Percentiles rank a stretch among this genome's conserved stretches.
phyloP scores from a whole-genome alignment of 2,888 invertebrate species.

The Cephus rjabovi region DNA sequence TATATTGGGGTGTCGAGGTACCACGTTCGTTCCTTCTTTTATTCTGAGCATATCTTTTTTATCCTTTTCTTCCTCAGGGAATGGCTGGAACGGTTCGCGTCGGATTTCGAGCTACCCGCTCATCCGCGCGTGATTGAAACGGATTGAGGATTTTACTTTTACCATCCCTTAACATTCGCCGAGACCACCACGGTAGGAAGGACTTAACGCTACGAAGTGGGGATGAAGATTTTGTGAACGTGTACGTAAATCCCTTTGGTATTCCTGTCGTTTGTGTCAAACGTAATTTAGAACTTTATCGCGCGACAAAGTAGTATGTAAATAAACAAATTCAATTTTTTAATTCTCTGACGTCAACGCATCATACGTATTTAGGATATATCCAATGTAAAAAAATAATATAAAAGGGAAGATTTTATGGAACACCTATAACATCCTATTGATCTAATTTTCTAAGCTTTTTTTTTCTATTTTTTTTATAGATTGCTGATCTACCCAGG shows the following conservation, averaged over 20 bases:
- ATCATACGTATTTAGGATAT: not conserved
- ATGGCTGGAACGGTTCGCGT: constrained; percentile 38
- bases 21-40: constrained; percentile 28
- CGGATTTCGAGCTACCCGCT: constrained; percentile 35
- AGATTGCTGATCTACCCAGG: constrained; percentile 74
- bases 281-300: not conserved
- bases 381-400: too few species aligned
- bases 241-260: constrained; percentile 5
- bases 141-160: constrained; percentile 51
- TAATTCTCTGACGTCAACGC: not conserved
- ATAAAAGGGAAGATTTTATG: not conserved
- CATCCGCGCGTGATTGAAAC: constrained; percentile 56
- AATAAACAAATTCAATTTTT: not conserved
- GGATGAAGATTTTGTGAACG: constrained; percentile 14
- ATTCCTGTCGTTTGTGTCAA: not conserved
- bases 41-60: constrained; percentile 31
- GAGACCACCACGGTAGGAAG: not conserved
- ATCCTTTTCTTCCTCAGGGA: constrained; percentile 25
- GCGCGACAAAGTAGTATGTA: not conserved
- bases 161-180: constrained; percentile 28
- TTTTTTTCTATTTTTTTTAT: not conserved
- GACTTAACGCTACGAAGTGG: constrained; percentile 7
- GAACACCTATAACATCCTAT: not conserved
- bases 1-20: not conserved
- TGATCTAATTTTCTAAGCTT: too few species aligned